Evolutionary conservation across 1,140 invertebrate species (phyloP).

Genomic region (Neotoxoptera formosana): DNA sequence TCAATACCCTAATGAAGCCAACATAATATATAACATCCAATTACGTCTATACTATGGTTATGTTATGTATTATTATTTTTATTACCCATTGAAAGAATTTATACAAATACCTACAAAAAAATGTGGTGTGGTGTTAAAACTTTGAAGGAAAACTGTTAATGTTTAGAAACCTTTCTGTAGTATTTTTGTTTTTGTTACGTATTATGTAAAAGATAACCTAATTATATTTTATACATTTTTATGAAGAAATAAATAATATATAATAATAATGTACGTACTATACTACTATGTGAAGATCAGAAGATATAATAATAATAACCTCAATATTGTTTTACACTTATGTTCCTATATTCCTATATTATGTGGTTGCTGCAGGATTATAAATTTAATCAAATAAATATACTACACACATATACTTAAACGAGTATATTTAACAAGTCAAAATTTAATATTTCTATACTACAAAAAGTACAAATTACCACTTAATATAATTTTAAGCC

Average conservation of each 20-base stretch:
- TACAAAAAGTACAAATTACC: too few relatives aligned
- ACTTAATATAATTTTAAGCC: too few relatives aligned
- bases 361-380: not conserved
- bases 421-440: not conserved
- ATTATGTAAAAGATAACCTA: not conserved
- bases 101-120: not conserved
- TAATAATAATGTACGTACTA: not conserved
- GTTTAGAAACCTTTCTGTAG: not conserved
- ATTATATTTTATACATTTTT: not conserved
- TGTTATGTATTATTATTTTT: too few relatives aligned
- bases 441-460: not conserved
- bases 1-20: too few relatives aligned
- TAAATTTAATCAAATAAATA: not conserved
- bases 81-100: not conserved
- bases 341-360: too few relatives aligned
- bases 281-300: not conserved
- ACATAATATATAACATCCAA: too few relatives aligned
- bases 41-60: too few relatives aligned
- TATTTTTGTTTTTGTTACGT: not conserved
- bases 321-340: not conserved
- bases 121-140: not conserved
- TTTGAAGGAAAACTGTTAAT: not conserved
- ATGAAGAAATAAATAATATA: not conserved
- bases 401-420: not conserved
- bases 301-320: not conserved